phyloP scores from a whole-genome alignment of 2,113 vertebrate species.

The Junco hyemalis region DNA sequence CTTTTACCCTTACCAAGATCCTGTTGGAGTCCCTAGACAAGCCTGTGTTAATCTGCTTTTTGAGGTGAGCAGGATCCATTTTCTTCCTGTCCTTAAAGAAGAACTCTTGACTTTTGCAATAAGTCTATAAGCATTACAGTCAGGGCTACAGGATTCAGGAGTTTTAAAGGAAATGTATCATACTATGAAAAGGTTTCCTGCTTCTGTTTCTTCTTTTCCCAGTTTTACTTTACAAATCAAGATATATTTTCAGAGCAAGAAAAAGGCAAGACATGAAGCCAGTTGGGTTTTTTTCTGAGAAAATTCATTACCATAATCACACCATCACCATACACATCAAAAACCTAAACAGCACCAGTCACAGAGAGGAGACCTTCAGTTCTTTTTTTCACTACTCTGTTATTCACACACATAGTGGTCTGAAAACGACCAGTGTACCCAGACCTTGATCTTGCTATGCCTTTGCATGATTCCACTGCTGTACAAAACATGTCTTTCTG shows the following conservation, averaged over 20 bases:
- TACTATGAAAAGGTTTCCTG: neutral
- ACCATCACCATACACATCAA: neutral
- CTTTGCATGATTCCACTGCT: neutral
- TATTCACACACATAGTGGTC: neutral
- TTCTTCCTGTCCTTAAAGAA: neutral
- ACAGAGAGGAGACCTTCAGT: neutral
- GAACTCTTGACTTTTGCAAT: neutral
- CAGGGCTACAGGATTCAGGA: neutral
- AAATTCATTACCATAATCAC: neutral
- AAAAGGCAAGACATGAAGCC: neutral
- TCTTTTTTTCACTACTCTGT: neutral
- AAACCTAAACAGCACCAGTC: neutral
- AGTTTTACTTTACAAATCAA: neutral
- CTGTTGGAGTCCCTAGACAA: neutral
- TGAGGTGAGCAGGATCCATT: neutral
- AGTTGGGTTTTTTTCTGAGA: neutral
- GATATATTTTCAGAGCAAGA: neutral
- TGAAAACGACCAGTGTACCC: fast-evolving
- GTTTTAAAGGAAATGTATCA: neutral
- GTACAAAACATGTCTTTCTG: neutral
- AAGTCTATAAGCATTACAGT: neutral
- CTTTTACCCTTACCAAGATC: neutral
- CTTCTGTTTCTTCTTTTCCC: neutral
- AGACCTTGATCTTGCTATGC: neutral
- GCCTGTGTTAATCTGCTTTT: neutral